Evolutionary conservation across 2,888 invertebrate species (phyloP).

Genomic region (Thymelicus lineola): DNA sequence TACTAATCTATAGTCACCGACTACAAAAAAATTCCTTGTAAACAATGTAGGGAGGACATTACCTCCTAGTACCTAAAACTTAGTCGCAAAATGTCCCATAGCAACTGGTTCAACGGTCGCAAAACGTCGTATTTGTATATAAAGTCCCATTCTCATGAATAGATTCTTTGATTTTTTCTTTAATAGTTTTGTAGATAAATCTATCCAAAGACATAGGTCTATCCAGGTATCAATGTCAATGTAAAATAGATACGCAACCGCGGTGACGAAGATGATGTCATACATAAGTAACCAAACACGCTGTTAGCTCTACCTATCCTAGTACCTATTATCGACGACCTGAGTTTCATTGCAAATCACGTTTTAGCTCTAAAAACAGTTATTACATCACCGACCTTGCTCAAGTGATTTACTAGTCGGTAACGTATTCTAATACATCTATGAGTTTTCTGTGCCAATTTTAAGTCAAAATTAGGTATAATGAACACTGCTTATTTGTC

Average conservation of each 20-base stretch:
- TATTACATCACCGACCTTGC: slow-evolving; percentile 83
- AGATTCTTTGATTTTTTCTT: no score
- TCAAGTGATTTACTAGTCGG: slow-evolving; percentile 58
- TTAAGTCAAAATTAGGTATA: no score
- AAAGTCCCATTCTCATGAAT: no score
- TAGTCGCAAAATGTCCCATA: no score
- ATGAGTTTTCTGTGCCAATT: slow-evolving; percentile 64
- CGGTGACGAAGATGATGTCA: slow-evolving; percentile 66
- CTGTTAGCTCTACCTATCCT: slow-evolving; percentile 47
- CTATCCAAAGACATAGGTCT: neutral
- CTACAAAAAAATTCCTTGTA: no score
- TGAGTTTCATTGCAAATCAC: slow-evolving; percentile 56
- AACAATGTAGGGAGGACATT: no score
- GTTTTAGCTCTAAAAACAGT: slow-evolving; percentile 75
- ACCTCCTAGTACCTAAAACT: no score
- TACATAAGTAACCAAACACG: slow-evolving; percentile 64
- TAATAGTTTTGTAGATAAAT: no score
- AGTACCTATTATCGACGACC: slow-evolving; percentile 44
- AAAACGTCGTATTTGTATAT: no score
- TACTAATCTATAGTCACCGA: no score
- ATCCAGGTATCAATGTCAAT: slow-evolving; percentile 43
- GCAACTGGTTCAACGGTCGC: no score
- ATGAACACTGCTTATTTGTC: no score
- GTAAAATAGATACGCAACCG: slow-evolving; percentile 42
- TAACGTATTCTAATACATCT: slow-evolving; percentile 54